Conservation (phyloP, 2,113 vertebrate species). For the Carollia perspicillata region DNA sequence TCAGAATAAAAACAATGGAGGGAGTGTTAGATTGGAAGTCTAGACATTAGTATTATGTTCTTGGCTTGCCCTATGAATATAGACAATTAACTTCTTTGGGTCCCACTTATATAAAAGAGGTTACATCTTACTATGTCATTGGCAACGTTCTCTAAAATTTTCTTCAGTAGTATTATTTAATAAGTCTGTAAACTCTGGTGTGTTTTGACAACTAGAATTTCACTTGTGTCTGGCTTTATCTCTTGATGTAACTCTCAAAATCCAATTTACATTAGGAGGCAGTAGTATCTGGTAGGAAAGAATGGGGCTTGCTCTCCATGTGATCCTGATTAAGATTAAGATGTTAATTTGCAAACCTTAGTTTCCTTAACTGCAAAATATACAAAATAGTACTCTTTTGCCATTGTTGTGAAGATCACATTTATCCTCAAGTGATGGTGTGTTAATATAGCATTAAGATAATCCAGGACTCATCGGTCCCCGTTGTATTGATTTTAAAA, state of each 20-base stretch:
- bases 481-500: neutral
- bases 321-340: neutral
- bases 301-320: neutral
- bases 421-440: neutral
- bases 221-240: neutral
- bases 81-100: neutral
- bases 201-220: neutral
- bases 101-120: neutral
- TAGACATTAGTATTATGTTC: neutral
- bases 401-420: neutral
- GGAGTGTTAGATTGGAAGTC: neutral
- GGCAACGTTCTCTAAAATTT: neutral
- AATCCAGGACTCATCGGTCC: neutral
- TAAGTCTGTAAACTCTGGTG: neutral
- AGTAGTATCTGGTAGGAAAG: neutral
- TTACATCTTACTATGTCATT: neutral
- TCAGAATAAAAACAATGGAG: neutral
- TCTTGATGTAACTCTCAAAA: neutral
- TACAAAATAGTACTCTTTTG: neutral
- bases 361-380: neutral
- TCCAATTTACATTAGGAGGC: neutral
- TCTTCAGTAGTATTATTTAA: neutral
- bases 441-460: neutral
- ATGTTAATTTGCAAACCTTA: neutral
- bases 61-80: neutral